Evolutionary conservation across 1,140 invertebrate species (phyloP), one percentile per base, ranked within the genome.

Genomic region (Pachypeltis micranthus): DNA sequence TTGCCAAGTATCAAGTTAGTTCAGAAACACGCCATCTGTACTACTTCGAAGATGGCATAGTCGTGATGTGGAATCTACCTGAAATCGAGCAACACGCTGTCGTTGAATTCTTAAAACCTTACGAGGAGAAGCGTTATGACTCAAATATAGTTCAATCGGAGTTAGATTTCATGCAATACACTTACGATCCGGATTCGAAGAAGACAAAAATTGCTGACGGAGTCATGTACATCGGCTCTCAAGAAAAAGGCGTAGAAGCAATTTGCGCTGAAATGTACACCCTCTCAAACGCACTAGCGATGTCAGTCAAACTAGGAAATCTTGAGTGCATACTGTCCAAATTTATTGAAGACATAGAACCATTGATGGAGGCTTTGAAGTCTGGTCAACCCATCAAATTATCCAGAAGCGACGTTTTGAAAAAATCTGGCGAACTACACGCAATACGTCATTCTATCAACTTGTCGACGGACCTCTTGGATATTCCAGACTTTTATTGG

Each of bases 401-500:
- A 71, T 80, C 82, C 0, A 74, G 83, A 54, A 76, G 81, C 25
- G 79, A 88, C 68, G 87, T 95, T 24, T 78, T 96, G 7, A 81
- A 83, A n/a, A 96, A 93, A 74, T 86, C 91, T 51, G 93, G 94
- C 0, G 88, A 96, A 80, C 72, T 97, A 14, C 96, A 94, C 73
- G 85, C 88, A 1, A 76, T 97, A 24, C 79, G 91, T 39, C 93
- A 97, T 76, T 79, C 85, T 1, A 86, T 98, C 7, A 97, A 95
- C 75, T 78, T 97, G 54, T 91, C 90, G 65, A 96, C 93, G 0
- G 93, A 97, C 76, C 77, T 96, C 4, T 73, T 97, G 44, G 93
- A 96, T 73, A 92, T 89, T 0, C 94, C 95, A 0, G 95, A 98
- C 76, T 96, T 96, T 75, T 97, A 97, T 73, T 98, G 95, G 94